These are phyloP conservation scores for Agriopis aurantiaria DNA, from an alignment of 2,888 invertebrate genomes.

Conservation along the genomic window DNA sequence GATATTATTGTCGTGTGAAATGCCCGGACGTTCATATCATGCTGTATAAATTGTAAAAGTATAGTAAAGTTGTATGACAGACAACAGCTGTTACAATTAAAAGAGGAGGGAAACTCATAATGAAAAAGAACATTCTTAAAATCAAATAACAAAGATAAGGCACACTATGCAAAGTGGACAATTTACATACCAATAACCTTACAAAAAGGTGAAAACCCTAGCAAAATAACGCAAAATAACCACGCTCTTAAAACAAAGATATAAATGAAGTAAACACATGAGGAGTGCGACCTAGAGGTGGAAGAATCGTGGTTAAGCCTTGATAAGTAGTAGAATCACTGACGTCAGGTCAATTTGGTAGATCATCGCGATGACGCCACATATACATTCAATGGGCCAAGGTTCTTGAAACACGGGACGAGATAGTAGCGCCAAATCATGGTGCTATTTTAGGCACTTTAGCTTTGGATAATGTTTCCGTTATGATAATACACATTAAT, in stretches of 20 bases:
- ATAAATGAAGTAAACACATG: background rate
- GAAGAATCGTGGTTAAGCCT: background rate
- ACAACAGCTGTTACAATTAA: background rate
- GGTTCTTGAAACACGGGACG: constrained; percentile 19
- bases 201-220: background rate
- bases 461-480: constrained; percentile 18
- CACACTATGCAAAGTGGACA: too few relatives aligned
- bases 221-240: background rate
- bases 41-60: background rate
- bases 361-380: constrained; percentile 31
- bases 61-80: background rate
- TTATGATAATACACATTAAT: constrained; percentile 10
- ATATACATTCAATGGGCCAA: constrained; percentile 32
- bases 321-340: background rate
- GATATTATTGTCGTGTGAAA: constrained; percentile 5
- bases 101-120: background rate
- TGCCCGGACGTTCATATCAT: background rate
- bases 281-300: background rate
- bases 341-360: constrained; percentile 27
- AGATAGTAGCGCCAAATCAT: constrained; percentile 24
- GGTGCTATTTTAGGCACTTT: constrained; percentile 5
- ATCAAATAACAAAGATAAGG: too few relatives aligned
- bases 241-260: background rate
- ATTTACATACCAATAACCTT: too few relatives aligned
- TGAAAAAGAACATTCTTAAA: too few relatives aligned